phyloP scores from a whole-genome alignment of 2,888 invertebrate species.

The Meliscaeva auricollis region DNA sequence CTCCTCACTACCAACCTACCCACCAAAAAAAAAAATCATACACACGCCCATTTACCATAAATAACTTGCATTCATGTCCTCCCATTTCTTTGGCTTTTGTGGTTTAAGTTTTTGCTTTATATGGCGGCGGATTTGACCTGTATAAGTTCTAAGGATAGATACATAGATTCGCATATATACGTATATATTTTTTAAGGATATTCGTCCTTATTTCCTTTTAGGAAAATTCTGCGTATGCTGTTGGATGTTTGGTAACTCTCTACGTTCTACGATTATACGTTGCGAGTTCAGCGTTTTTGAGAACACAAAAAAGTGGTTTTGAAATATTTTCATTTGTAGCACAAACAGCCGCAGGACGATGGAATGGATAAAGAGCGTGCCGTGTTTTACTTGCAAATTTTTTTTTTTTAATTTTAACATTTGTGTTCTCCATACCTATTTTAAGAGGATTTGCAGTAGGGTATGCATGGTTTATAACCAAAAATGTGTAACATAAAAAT shows the following conservation, averaged over 20 bases:
- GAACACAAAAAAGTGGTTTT: conserved; percentile 41
- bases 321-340: conserved; percentile 58
- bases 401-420: conserved; percentile 11
- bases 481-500: not conserved
- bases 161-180: not conserved
- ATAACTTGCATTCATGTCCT: conserved; percentile 68
- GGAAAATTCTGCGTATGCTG: not conserved
- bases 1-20: not conserved
- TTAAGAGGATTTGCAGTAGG: conserved; percentile 14
- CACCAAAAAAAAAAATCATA: conserved; percentile 33
- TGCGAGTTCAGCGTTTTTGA: conserved; percentile 26
- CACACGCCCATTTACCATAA: conserved; percentile 69
- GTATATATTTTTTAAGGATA: not conserved
- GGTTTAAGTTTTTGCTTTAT: conserved; percentile 51
- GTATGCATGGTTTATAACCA: conserved; percentile 11
- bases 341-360: conserved; percentile 40
- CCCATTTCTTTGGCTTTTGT: conserved; percentile 67
- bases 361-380: conserved; percentile 35
- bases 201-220: conserved; percentile 12
- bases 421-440: not conserved
- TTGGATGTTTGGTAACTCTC: not conserved
- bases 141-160: conserved; percentile 21
- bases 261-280: not conserved
- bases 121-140: conserved; percentile 60
- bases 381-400: conserved; percentile 25